phyloP scores from a whole-genome alignment of 2,113 vertebrate genomes.

The Strix uralensis region DNA sequence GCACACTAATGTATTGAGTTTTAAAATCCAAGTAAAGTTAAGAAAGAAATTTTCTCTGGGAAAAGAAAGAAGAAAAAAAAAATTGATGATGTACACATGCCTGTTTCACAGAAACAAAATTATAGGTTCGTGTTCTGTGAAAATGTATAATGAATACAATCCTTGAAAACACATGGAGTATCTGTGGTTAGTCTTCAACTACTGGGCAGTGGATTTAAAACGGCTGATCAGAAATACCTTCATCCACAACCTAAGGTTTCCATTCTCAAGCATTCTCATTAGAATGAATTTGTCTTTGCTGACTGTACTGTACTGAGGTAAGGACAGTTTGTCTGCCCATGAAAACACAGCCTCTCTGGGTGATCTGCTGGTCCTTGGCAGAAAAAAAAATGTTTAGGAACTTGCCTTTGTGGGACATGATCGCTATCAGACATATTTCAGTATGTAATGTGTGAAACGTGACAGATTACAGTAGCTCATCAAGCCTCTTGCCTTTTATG shows the following conservation, averaged over 20 bases:
- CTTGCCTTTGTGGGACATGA: not conserved
- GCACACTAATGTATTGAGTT: not conserved
- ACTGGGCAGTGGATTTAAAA: not conserved
- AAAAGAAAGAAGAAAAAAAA: not conserved
- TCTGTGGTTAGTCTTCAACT: not conserved
- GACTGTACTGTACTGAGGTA: not conserved
- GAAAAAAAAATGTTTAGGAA: not conserved
- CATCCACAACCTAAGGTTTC: not conserved
- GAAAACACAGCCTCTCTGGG: not conserved
- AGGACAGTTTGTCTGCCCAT: not conserved
- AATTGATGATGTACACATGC: accelerated
- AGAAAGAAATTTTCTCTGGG: not conserved
- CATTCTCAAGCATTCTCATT: not conserved
- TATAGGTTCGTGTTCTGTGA: not conserved
- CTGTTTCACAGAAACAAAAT: not conserved
- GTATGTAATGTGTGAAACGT: not conserved
- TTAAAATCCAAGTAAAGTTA: not conserved
- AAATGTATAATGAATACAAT: not conserved
- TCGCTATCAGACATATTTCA: not conserved
- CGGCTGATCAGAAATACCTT: not conserved
- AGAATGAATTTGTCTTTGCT: not conserved
- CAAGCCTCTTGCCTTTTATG: not conserved
- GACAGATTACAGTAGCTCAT: not conserved
- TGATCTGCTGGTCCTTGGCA: not conserved
- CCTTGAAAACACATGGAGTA: not conserved